These are phyloP conservation scores for Sitophilus oryzae DNA, from an alignment of 1,140 invertebrate genomes.

Conservation along the genomic window DNA sequence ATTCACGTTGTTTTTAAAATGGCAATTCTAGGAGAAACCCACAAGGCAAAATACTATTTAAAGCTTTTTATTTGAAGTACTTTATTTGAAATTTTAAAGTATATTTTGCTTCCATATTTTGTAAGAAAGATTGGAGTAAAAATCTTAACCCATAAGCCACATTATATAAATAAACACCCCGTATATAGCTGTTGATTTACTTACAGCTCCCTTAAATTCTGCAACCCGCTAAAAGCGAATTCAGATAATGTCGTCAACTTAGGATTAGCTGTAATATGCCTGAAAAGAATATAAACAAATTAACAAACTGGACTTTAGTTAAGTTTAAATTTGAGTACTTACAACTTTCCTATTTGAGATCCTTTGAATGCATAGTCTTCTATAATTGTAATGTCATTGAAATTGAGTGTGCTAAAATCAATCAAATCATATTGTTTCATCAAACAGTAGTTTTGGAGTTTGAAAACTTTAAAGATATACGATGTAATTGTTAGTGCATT, in stretches of 20 bases:
- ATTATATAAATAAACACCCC: too few relatives aligned
- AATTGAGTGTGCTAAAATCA: slow-evolving; percentile 53
- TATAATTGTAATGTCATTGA: slow-evolving; percentile 57
- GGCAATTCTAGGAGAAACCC: too few relatives aligned
- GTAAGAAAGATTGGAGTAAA: too few relatives aligned
- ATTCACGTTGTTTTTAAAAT: too few relatives aligned
- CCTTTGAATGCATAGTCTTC: slow-evolving; percentile 59
- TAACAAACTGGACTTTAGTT: not conserved
- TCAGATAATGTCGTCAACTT: slow-evolving; percentile 54
- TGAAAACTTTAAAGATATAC: too few relatives aligned
- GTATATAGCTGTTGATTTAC: slow-evolving; percentile 34
- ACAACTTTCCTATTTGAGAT: slow-evolving; percentile 61
- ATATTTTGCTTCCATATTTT: too few relatives aligned
- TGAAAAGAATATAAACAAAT: slow-evolving; percentile 40
- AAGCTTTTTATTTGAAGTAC: too few relatives aligned
- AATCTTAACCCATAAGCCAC: too few relatives aligned
- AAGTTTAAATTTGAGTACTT: slow-evolving; percentile 42
- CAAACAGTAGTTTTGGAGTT: not conserved
- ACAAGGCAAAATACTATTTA: too few relatives aligned
- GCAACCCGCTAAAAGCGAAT: slow-evolving; percentile 59
- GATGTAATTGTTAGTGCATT: too few relatives aligned
- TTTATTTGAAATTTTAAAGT: too few relatives aligned
- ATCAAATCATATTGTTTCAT: too few relatives aligned
- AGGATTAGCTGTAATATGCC: slow-evolving; percentile 62
- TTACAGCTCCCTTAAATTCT: slow-evolving; percentile 58